Conservation (phyloP, 2,113 vertebrate species). For the Telmatochromis sp. region DNA sequence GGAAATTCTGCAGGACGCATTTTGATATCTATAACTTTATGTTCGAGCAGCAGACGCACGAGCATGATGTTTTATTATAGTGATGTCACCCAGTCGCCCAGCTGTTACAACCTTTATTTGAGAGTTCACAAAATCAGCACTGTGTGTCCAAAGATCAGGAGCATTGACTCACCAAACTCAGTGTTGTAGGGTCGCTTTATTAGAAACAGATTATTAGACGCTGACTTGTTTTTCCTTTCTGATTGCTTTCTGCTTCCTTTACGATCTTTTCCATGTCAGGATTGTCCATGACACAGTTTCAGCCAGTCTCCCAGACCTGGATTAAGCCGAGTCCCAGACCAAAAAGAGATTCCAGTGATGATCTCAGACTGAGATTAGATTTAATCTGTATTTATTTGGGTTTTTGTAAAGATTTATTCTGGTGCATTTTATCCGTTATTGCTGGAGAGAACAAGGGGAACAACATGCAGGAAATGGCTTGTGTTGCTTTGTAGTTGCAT, state of each 20-base stretch:
- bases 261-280: background rate
- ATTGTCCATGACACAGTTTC: background rate
- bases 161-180: background rate
- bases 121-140: background rate
- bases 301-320: background rate
- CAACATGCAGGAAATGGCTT: background rate
- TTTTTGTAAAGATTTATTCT: background rate
- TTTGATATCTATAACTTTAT: background rate
- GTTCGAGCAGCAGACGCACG: background rate
- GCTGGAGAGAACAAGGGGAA: background rate
- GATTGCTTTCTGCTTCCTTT: background rate
- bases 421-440: rapidly evolving
- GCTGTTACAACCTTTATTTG: background rate
- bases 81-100: background rate
- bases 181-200: background rate
- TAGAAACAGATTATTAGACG: background rate
- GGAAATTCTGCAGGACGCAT: background rate
- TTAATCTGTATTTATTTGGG: background rate
- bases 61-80: background rate
- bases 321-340: background rate
- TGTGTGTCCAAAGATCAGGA: background rate
- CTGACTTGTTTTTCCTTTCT: background rate
- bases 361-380: background rate
- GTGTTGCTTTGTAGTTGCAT: background rate
- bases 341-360: background rate